Evolutionary conservation across 2,888 invertebrate genomes (phyloP).

Genomic region (Dione juno): DNA sequence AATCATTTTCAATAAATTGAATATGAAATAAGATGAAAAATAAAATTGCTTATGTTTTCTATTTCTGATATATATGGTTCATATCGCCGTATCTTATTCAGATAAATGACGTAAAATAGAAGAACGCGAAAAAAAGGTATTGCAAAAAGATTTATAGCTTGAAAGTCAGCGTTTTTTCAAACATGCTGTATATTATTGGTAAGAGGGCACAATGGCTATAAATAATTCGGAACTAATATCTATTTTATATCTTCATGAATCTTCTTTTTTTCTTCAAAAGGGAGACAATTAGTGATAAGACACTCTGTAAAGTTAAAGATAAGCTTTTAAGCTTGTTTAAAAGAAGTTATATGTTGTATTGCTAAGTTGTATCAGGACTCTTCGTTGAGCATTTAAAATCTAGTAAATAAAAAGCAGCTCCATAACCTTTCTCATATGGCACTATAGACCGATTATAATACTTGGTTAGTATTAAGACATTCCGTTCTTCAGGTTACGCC

Average conservation of each 20-base stretch:
- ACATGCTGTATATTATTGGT: constrained; percentile 8
- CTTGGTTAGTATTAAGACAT: background rate
- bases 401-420: too few species aligned
- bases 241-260: background rate
- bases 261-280: background rate
- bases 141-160: constrained; percentile 19
- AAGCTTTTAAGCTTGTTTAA: too few species aligned
- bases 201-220: constrained; percentile 1
- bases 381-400: too few species aligned
- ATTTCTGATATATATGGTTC: constrained; percentile 3
- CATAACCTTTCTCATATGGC: too few species aligned
- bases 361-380: too few species aligned
- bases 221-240: background rate
- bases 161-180: constrained; percentile 15
- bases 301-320: too few species aligned
- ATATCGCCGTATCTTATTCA: constrained; percentile 10
- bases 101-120: constrained; percentile 26
- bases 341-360: too few species aligned
- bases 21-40: constrained; percentile 1
- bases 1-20: background rate
- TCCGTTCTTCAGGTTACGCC: too few species aligned
- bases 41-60: constrained; percentile 14
- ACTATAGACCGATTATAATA: background rate
- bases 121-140: constrained; percentile 24
- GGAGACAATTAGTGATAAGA: too few species aligned